Conservation (phyloP, 2,797 vertebrate species). For the Falco novaeseelandiae region DNA sequence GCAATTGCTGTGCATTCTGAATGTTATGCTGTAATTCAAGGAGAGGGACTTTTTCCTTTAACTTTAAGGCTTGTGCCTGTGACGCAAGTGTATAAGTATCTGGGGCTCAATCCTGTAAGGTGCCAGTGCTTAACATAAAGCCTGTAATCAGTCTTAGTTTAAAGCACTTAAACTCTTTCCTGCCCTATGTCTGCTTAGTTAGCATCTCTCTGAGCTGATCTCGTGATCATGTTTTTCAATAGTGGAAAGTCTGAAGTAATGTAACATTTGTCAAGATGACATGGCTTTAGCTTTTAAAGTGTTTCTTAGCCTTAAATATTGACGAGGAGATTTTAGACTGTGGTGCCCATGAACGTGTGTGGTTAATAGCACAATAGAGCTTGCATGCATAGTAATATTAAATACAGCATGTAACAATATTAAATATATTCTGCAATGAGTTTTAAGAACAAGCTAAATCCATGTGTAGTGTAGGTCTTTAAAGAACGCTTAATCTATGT, state of each 20-base stretch:
- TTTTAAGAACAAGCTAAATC: not conserved
- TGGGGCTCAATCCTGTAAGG: not conserved
- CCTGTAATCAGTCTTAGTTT: not conserved
- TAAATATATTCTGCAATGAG: not conserved
- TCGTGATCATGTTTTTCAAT: not conserved
- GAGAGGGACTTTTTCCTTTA: not conserved
- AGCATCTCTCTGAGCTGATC: not conserved
- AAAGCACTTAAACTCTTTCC: conserved; percentile 14
- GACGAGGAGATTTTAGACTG: not conserved
- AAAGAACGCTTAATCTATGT: not conserved
- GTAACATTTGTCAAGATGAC: not conserved
- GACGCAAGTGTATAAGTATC: not conserved
- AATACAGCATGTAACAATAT: not conserved
- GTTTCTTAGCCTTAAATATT: not conserved
- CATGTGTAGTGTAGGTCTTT: not conserved
- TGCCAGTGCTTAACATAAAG: not conserved
- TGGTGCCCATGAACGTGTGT: not conserved
- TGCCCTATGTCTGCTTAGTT: not conserved
- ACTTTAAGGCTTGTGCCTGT: not conserved
- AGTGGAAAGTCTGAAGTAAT: conserved; percentile 8
- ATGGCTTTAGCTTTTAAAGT: not conserved
- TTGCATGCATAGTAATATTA: not conserved
- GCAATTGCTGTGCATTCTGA: not conserved
- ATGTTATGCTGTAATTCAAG: not conserved
- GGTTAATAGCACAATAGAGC: not conserved